A percentile compares a stretch with the other conserved stretches of the same genome.
Conservation (phyloP, 64 coral and sea anemone species). For the Acropora tenuis region DNA sequence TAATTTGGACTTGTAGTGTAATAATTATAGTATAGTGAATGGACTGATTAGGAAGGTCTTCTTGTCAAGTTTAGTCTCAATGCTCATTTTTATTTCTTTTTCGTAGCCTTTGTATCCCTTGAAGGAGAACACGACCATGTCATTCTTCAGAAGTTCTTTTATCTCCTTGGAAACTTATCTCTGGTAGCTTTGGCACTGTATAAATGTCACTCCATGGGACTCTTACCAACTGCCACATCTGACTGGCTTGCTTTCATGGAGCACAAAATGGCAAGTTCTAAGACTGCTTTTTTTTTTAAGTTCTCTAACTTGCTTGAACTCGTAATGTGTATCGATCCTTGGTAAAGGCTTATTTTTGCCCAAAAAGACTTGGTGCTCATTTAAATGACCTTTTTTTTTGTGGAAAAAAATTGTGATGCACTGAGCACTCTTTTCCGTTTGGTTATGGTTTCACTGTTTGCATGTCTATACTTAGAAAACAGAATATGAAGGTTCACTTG, state of each 20-base stretch:
- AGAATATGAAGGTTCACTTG: too few species aligned
- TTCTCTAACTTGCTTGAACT: too few species aligned
- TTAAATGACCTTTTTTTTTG: background rate
- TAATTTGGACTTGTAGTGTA: too few species aligned
- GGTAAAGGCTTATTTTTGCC: too few species aligned
- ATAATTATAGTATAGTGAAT: too few species aligned
- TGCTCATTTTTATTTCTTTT: background rate
- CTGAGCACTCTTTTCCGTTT: too few species aligned
- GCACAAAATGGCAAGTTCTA: slow-evolving; percentile 76
- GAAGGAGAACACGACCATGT: slow-evolving; percentile 96
- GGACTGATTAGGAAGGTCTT: too few species aligned
- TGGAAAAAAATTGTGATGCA: too few species aligned
- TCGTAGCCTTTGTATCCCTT: slow-evolving; percentile 89
- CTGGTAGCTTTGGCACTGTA: slow-evolving; percentile 90
- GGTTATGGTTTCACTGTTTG: too few species aligned
- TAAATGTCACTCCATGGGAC: slow-evolving; percentile 98
- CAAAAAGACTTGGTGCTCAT: too few species aligned
- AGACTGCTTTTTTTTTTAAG: too few species aligned
- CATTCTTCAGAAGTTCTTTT: slow-evolving; percentile 79
- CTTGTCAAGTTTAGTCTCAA: background rate
- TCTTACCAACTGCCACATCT: slow-evolving; percentile 95
- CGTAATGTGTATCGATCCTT: background rate
- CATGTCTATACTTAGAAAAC: too few species aligned
- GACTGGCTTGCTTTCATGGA: slow-evolving; percentile 99
- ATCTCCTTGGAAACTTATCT: slow-evolving; percentile 90